A percentile compares a stretch with the other conserved stretches of the same genome.
Conservation (phyloP, 2,888 invertebrate species). For the Lypha dubia region DNA sequence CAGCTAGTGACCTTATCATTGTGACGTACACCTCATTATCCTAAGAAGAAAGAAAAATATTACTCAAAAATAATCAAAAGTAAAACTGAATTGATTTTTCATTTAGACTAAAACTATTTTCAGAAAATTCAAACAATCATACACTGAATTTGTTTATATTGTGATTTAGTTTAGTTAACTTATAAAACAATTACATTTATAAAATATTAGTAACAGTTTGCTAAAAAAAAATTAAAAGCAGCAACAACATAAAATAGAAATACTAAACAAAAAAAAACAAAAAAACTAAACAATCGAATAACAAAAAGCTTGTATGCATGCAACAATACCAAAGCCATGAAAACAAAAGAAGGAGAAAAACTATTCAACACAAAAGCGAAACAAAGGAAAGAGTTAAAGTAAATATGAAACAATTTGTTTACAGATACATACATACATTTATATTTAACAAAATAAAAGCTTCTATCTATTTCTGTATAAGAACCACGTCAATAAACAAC, state of each 20-base stretch:
- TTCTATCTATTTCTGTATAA: slow-evolving; percentile 31
- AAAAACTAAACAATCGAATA: slow-evolving; percentile 47
- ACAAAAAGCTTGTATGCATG: slow-evolving; percentile 63
- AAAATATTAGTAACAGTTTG: slow-evolving; percentile 54
- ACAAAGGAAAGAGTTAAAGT: slow-evolving; percentile 41
- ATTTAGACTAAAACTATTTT: slow-evolving; percentile 2
- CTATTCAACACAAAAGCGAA: slow-evolving; percentile 36
- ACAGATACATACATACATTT: background rate
- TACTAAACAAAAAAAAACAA: no score
- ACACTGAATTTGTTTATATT: background rate
- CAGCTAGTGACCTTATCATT: background rate
- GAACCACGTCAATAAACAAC: slow-evolving; percentile 59
- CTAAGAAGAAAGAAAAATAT: background rate
- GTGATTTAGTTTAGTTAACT: slow-evolving; percentile 54
- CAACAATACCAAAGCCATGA: slow-evolving; percentile 53
- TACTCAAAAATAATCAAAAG: slow-evolving; percentile 5
- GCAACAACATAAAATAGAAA: slow-evolving; percentile 1
- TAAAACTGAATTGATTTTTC: background rate
- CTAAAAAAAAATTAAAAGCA: slow-evolving; percentile 51
- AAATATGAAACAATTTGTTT: slow-evolving; percentile 23
- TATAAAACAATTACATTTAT: slow-evolving; percentile 68
- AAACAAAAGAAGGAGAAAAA: background rate
- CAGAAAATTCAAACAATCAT: background rate
- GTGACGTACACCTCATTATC: background rate
- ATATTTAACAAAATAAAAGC: slow-evolving; percentile 7